Conservation (phyloP, 2,888 invertebrate species). For the Leptinotarsa rubiginosa region DNA sequence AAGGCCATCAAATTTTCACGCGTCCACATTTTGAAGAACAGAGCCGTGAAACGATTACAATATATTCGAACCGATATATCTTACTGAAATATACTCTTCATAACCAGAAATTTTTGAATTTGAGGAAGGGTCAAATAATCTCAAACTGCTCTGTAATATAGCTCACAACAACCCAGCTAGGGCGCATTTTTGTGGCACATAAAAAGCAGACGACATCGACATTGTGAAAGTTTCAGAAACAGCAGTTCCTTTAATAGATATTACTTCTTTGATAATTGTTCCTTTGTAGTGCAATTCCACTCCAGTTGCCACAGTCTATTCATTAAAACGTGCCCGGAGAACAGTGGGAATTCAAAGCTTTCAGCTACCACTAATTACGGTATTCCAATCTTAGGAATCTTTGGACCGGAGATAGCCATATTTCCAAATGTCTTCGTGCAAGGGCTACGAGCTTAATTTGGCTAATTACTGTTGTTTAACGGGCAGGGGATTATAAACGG, state of each 20-base stretch:
- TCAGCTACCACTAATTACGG: slow-evolving; percentile 60
- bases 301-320: slow-evolving; percentile 61
- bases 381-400: slow-evolving; percentile 56
- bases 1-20: too few relatives aligned
- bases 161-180: background rate
- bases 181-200: background rate
- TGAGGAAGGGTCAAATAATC: background rate
- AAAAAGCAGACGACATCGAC: slow-evolving; percentile 35
- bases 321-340: slow-evolving; percentile 57
- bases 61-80: too few relatives aligned
- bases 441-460: slow-evolving; percentile 15
- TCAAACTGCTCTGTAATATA: background rate
- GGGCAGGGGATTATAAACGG: background rate
- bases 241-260: slow-evolving; percentile 63
- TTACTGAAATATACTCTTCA: too few relatives aligned
- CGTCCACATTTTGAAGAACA: too few relatives aligned
- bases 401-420: slow-evolving; percentile 31
- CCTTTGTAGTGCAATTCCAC: slow-evolving; percentile 64
- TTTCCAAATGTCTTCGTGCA: slow-evolving; percentile 18
- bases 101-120: too few relatives aligned
- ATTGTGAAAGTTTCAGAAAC: slow-evolving; percentile 58
- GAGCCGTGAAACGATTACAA: too few relatives aligned
- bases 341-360: slow-evolving; percentile 55
- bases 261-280: slow-evolving; percentile 66
- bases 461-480: slow-evolving; percentile 12